Conservation (phyloP, 2,113 vertebrate genomes). For the Mustela nigripes region DNA sequence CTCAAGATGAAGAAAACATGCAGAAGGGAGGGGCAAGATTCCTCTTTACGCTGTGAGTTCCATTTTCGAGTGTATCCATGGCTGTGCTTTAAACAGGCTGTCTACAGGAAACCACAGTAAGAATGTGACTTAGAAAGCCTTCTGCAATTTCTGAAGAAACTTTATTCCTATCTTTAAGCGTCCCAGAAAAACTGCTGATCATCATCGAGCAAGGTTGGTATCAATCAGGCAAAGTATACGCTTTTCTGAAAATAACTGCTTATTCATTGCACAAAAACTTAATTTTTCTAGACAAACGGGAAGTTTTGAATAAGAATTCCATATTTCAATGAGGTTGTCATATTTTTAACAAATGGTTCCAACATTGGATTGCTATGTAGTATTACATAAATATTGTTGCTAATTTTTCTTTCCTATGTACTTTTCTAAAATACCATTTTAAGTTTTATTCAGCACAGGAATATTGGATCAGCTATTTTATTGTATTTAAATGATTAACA, state of each 20-base stretch:
- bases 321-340: constrained; percentile 32
- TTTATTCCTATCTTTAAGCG: not conserved
- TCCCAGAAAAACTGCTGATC: not conserved
- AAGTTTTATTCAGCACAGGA: not conserved
- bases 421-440: constrained; percentile 60
- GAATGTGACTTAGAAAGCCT: not conserved
- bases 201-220: not conserved
- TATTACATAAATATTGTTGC: not conserved
- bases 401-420: constrained; percentile 7
- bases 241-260: constrained; percentile 49
- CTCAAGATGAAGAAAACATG: constrained; percentile 13
- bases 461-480: not conserved
- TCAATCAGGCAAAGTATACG: not conserved
- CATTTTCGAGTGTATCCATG: not conserved
- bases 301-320: constrained; percentile 55
- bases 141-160: constrained; percentile 28
- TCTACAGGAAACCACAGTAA: constrained; percentile 20
- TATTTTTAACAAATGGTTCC: constrained; percentile 64
- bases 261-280: constrained; percentile 51
- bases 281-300: constrained; percentile 46
- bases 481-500: constrained; percentile 39
- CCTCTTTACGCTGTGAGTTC: not conserved
- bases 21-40: not conserved
- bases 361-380: not conserved
- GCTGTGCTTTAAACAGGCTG: not conserved